A percentile compares a stretch with the other conserved stretches of the same genome.
Conservation (phyloP, 1,140 invertebrate species). For the Drosophila funebris region DNA sequence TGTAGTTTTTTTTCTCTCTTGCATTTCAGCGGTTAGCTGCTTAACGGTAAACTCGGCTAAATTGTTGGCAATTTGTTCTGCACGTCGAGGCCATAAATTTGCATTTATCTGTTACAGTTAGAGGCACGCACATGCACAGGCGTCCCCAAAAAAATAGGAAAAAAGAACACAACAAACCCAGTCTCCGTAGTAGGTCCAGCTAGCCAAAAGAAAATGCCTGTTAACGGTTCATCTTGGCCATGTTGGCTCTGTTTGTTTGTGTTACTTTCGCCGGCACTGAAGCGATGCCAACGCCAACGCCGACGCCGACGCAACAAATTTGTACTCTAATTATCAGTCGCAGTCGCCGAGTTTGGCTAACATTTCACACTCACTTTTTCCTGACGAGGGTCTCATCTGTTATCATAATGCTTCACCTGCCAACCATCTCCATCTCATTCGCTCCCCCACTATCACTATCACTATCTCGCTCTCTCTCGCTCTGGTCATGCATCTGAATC, state of each 20-base stretch:
- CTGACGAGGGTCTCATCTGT: slow-evolving; percentile 47
- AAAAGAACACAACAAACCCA: not conserved
- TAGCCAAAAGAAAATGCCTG: not conserved
- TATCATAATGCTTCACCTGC: slow-evolving; percentile 48
- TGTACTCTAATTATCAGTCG: slow-evolving; percentile 73
- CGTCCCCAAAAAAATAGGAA: not conserved
- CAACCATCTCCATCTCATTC: not conserved
- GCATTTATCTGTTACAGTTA: slow-evolving; percentile 78
- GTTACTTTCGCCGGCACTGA: slow-evolving; percentile 70
- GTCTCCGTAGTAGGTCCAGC: not conserved
- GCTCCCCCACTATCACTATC: not conserved
- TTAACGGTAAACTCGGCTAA: slow-evolving; percentile 68
- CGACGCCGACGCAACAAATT: slow-evolving; percentile 54
- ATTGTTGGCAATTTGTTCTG: slow-evolving; percentile 75
- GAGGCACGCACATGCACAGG: slow-evolving; percentile 40
- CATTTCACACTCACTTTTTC: slow-evolving; percentile 66
- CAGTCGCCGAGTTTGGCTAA: slow-evolving; percentile 46
- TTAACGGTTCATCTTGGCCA: slow-evolving; percentile 12
- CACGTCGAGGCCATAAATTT: slow-evolving; percentile 60
- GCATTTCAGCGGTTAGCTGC: slow-evolving; percentile 16
- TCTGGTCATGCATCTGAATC: slow-evolving; percentile 57
- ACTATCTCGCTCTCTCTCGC: not conserved
- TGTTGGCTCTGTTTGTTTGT: slow-evolving; percentile 15
- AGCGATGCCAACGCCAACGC: slow-evolving; percentile 37
- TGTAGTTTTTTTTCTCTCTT: slow-evolving; percentile 28